Percentiles rank a stretch among this genome's conserved stretches.
Evolutionary conservation across 2,888 invertebrate species (phyloP).

Genomic region (Pseudococcus jackbeardsleyi): DNA sequence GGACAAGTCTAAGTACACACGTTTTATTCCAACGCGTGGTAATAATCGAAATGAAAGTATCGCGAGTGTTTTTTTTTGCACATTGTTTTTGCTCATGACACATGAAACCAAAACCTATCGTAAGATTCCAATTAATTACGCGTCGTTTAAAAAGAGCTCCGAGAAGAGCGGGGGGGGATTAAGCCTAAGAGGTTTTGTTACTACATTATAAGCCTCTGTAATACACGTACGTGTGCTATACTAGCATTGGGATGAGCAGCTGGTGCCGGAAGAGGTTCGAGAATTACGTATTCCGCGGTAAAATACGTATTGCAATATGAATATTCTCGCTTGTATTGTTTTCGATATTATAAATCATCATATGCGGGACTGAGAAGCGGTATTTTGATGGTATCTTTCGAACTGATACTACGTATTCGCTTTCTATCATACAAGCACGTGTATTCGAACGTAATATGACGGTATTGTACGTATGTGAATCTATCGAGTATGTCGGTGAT

Average conservation of each 20-base stretch:
- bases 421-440: not conserved
- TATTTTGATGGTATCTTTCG: slow-evolving; percentile 25
- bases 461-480: not conserved
- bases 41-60: slow-evolving; percentile 47
- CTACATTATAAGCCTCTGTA: not conserved
- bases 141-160: not conserved
- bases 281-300: slow-evolving; percentile 11
- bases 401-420: not conserved
- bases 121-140: not conserved
- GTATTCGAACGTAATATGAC: not conserved
- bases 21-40: not conserved
- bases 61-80: not conserved
- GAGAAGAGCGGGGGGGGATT: not conserved
- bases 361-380: slow-evolving; percentile 23
- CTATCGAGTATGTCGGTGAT: slow-evolving; percentile 4
- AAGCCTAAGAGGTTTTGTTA: not conserved
- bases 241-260: not conserved
- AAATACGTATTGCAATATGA: not conserved
- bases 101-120: not conserved
- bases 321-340: slow-evolving; percentile 20
- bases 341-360: slow-evolving; percentile 40
- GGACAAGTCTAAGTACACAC: not conserved
- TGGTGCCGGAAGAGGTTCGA: slow-evolving; percentile 6
- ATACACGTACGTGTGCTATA: not conserved
- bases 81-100: slow-evolving; percentile 48